Percentiles rank a stretch among this genome's conserved stretches.
These are phyloP conservation scores for Lordiphosa stackelbergi DNA, from an alignment of 1,140 invertebrate genomes.

Conservation along the genomic window DNA sequence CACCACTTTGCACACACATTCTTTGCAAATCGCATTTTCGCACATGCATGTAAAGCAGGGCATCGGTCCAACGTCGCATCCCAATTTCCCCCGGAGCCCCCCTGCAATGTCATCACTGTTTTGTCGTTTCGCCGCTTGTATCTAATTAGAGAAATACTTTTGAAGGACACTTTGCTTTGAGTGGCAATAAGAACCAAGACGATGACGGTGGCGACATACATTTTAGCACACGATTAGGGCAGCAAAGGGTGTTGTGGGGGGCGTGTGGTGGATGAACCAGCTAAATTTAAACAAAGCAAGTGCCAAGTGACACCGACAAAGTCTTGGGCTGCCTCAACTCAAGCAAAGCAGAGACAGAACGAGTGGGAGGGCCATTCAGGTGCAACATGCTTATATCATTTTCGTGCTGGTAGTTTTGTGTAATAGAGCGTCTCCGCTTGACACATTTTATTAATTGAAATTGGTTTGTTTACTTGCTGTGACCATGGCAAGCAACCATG, in stretches of 20 bases:
- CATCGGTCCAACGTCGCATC: conserved; percentile 31
- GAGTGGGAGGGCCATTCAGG: conserved; percentile 36
- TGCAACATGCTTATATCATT: conserved; percentile 41
- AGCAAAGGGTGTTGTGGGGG: background rate
- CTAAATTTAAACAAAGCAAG: conserved; percentile 60
- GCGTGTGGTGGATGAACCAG: background rate
- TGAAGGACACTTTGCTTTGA: conserved; percentile 67
- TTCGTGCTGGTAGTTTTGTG: conserved; percentile 35
- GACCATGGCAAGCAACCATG: conserved; percentile 5
- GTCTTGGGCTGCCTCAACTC: conserved; percentile 32
- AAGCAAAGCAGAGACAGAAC: conserved; percentile 3
- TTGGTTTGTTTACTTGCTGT: conserved; percentile 57
- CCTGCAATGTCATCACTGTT: conserved; percentile 32
- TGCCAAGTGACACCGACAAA: conserved; percentile 37
- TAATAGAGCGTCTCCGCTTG: conserved; percentile 66
- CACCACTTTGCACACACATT: conserved; percentile 20
- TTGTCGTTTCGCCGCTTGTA: conserved; percentile 40
- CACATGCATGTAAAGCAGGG: conserved; percentile 45
- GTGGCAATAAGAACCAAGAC: conserved; percentile 52
- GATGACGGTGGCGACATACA: conserved; percentile 43
- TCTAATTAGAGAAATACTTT: conserved; percentile 73
- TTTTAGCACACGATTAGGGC: conserved; percentile 21
- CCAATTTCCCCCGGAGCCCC: background rate
- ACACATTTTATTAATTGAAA: conserved; percentile 74
- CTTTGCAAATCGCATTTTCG: conserved; percentile 49